phyloP scores from a whole-genome alignment of 2,113 vertebrate species.

The Orycteropus afer region DNA sequence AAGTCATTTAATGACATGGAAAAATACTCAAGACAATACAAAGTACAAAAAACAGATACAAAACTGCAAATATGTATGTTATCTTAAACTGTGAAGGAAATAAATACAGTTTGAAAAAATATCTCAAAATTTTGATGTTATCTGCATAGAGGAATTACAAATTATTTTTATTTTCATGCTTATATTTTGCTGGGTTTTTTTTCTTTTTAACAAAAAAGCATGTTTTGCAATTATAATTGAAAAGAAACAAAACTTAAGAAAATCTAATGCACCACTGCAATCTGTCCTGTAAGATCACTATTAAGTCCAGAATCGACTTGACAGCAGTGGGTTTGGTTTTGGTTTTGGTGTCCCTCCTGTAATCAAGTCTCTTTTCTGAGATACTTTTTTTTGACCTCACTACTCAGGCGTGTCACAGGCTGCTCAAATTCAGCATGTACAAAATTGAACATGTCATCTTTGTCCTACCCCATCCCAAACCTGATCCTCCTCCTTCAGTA shows the following conservation, averaged over 20 bases:
- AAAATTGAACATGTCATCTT: not conserved
- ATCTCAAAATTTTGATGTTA: constrained; percentile 23
- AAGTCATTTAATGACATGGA: not conserved
- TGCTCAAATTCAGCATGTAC: not conserved
- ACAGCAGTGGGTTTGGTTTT: not conserved
- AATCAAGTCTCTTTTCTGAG: not conserved
- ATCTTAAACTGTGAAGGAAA: constrained; percentile 26
- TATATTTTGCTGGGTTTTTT: too few relatives aligned
- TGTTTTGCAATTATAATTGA: not conserved
- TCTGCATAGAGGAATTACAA: not conserved
- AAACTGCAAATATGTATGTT: constrained; percentile 19
- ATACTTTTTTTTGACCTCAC: not conserved
- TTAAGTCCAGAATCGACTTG: too few relatives aligned
- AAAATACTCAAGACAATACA: not conserved
- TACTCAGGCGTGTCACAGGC: not conserved
- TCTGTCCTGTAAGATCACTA: too few relatives aligned
- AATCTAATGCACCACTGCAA: not conserved
- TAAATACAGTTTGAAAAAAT: constrained; percentile 22
- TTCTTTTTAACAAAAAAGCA: not conserved
- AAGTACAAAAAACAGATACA: not conserved
- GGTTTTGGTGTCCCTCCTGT: too few relatives aligned
- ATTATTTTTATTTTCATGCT: too few relatives aligned
- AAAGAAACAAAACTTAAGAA: not conserved
- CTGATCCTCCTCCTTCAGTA: not conserved
- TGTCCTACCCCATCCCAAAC: not conserved